These are phyloP conservation scores for Columbina picui DNA, from an alignment of 2,113 vertebrate species.

Conservation along the genomic window DNA sequence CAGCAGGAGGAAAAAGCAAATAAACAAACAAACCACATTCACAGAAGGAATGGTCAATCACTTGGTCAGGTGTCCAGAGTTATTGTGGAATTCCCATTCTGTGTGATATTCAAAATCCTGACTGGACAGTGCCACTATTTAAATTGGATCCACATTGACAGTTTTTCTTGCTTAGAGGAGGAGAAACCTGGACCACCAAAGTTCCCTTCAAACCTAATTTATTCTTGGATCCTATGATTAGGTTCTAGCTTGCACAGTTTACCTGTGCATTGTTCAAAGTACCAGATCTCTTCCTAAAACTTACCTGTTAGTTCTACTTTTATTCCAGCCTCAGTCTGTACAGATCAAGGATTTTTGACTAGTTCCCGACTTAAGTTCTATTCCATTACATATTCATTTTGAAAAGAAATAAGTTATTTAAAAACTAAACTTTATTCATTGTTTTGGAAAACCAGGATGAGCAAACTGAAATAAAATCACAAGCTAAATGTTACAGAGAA, in stretches of 20 bases:
- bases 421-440: not conserved
- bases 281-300: not conserved
- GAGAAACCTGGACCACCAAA: not conserved
- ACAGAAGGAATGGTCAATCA: not conserved
- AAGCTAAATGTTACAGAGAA: constrained; percentile 31
- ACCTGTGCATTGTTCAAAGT: not conserved
- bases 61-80: not conserved
- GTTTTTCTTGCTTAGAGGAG: not conserved
- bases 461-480: not conserved
- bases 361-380: not conserved
- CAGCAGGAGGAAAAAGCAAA: not conserved
- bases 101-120: not conserved
- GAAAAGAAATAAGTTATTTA: not conserved
- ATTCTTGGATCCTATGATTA: not conserved
- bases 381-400: not conserved
- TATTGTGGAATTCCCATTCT: not conserved
- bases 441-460: not conserved
- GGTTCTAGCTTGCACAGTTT: not conserved
- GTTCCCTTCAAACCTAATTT: not conserved
- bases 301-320: constrained; percentile 5
- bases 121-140: not conserved
- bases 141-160: not conserved
- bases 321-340: not conserved
- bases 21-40: not conserved
- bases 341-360: not conserved